Evolutionary conservation across 2,888 invertebrate genomes (phyloP).

Genomic region (Chloromyia formosa): DNA sequence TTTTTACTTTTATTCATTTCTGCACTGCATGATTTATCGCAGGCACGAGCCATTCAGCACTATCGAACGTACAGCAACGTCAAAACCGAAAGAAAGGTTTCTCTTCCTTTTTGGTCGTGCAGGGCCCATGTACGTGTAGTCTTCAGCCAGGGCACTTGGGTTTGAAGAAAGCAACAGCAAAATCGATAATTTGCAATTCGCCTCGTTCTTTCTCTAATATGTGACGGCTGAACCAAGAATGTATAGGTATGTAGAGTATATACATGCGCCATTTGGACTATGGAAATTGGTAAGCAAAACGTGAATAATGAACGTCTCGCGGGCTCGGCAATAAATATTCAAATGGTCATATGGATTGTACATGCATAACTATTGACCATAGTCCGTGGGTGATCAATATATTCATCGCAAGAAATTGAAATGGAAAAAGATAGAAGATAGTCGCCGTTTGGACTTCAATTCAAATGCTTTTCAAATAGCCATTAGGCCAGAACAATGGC

Average conservation of each 20-base stretch:
- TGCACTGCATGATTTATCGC: constrained; percentile 48
- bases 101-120: not conserved
- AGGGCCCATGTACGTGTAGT: not conserved
- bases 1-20: constrained; percentile 39
- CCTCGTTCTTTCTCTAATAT: not conserved
- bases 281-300: constrained; percentile 24
- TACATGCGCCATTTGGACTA: not conserved
- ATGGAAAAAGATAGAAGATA: not conserved
- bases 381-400: constrained; percentile 29
- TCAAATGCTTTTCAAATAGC: constrained; percentile 19
- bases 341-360: constrained; percentile 6
- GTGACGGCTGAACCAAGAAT: not conserved
- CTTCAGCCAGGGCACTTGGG: not conserved
- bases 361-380: constrained; percentile 13
- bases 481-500: constrained; percentile 15
- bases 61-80: constrained; percentile 2
- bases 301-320: constrained; percentile 35
- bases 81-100: constrained; percentile 20
- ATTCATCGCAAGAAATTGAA: constrained; percentile 9
- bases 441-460: not conserved
- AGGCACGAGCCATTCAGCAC: constrained; percentile 48
- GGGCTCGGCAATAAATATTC: constrained; percentile 33
- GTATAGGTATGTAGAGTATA: not conserved
- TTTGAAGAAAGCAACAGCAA: constrained; percentile 28
- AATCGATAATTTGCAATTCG: constrained; percentile 34